Base-by-base conservation (phyloP, 2,888 invertebrate species). In the Nephrocerus scutellatus region DNA sequence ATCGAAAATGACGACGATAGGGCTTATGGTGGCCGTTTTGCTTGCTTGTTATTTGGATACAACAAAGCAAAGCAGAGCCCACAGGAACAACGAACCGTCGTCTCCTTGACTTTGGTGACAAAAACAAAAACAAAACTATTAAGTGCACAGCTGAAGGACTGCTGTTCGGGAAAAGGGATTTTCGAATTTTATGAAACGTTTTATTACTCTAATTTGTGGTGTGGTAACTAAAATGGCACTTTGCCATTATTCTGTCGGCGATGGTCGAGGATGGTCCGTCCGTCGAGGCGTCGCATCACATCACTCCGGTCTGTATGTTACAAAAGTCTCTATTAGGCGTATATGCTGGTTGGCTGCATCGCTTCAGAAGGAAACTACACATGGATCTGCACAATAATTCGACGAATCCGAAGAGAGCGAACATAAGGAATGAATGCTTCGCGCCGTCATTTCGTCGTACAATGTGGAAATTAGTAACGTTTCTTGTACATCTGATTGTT, bases 171-270 rank as follows among this genome's bases (percentile, higher is more conserved):
- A 46, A 36, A 48, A 44, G 44, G 46, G 44, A 48, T 53, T 47
- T 47, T 51, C 54, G 49, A 53, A 56, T 60, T 63, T 60, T 62
- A 63, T 64, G 60, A 58, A 64, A 63, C 63, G 60, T 63, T 64
- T 64, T 64, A 64, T 64, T 63, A 62, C 54, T 59, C 65, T 63
- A 64, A 64, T 63, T 64, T 64, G 62, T 59, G 59, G 59, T 56
- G 51, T 54, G 57, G 55, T 53, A 47, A 45, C 43, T 47, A 56
- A 60, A 61, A 60, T 60, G 61, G 60, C 60, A 60, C 56, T 60
- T 59, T 60, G 60, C 60, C 61, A 59, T 53, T 52, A 49, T 35
- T 36, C 23, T 30, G 23, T n/a, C n/a, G n/a, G n/a, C n/a, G n/a
- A n/a, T n/a, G n/a, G n/a, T n/a, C n/a, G n/a, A n/a, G n/a, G n/a